A percentile compares a stretch with the other conserved stretches of the same genome.
Evolutionary conservation across 2,797 vertebrate genomes (phyloP).

Genomic region (Fundulus diaphanus): DNA sequence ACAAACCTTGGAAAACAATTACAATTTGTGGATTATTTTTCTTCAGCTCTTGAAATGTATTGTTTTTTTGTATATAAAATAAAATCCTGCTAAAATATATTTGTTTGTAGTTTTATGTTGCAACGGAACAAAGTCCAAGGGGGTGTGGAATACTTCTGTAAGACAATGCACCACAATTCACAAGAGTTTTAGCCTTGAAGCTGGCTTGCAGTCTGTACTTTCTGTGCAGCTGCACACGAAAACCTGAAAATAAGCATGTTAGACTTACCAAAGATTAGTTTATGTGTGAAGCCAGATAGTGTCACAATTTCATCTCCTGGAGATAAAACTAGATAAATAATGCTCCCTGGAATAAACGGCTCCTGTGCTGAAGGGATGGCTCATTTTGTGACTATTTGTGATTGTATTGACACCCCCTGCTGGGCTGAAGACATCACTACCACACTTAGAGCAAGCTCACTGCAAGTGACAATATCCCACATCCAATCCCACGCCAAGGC

Average conservation of each 20-base stretch:
- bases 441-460: slow-evolving; percentile 38
- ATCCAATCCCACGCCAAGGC: slow-evolving; percentile 41
- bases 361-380: slow-evolving; percentile 64
- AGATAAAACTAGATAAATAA: slow-evolving; percentile 62
- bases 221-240: background rate
- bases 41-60: background rate
- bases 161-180: slow-evolving; percentile 4
- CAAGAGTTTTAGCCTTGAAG: slow-evolving; percentile 4
- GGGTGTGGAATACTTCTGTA: background rate
- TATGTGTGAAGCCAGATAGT: slow-evolving; percentile 41
- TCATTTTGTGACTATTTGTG: slow-evolving; percentile 70
- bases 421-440: slow-evolving; percentile 79
- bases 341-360: slow-evolving; percentile 61
- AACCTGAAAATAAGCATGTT: slow-evolving; percentile 42
- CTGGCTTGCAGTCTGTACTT: slow-evolving; percentile 3
- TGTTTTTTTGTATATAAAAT: background rate
- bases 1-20: background rate
- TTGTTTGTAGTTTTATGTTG: background rate
- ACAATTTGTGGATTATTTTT: background rate
- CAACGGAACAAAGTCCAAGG: background rate
- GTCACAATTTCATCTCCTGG: slow-evolving; percentile 54
- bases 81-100: background rate
- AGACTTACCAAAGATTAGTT: slow-evolving; percentile 40
- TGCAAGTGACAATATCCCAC: slow-evolving; percentile 33
- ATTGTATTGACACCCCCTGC: slow-evolving; percentile 84